Conservation (phyloP, 2,888 invertebrate species). For the Limnephilus marmoratus region DNA sequence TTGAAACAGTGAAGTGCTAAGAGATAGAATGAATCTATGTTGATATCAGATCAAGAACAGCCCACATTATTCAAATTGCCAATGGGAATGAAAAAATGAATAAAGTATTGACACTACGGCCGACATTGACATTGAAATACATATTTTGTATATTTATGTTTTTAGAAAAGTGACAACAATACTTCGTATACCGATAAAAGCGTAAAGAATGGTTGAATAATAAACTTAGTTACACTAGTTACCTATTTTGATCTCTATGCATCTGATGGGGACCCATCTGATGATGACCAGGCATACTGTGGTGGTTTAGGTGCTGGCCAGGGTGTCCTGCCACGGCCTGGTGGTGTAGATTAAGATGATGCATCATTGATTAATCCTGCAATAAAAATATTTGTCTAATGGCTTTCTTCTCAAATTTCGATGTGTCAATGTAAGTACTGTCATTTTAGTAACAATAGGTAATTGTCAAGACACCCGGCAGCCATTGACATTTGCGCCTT, state of each 20-base stretch:
- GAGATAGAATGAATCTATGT: background rate
- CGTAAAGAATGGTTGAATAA: background rate
- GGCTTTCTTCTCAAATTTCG: background rate
- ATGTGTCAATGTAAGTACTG: constrained; percentile 14
- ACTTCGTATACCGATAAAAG: background rate
- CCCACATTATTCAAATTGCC: background rate
- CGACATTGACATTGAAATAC: constrained; percentile 2
- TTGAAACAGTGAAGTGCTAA: background rate
- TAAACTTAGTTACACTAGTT: constrained; percentile 68
- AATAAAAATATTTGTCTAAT: constrained; percentile 8
- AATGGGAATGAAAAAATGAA: background rate
- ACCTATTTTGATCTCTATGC: constrained; percentile 79
- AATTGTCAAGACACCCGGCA: constrained; percentile 69
- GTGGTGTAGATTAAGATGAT: constrained; percentile 79
- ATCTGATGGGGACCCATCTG: constrained; percentile 82
- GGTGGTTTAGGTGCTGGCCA: constrained; percentile 73
- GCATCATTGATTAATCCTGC: constrained; percentile 71
- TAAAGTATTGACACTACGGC: background rate
- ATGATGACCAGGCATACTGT: constrained; percentile 79
- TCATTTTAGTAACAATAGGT: constrained; percentile 28
- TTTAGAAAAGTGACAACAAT: constrained; percentile 32
- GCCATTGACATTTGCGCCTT: constrained; percentile 72
- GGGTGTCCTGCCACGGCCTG: constrained; percentile 76
- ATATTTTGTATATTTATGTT: background rate
- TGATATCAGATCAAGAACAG: background rate